Evolutionary conservation across 1,140 invertebrate species (phyloP), one percentile per base, ranked within the genome.

Genomic region (Sweltsa coloradensis): DNA sequence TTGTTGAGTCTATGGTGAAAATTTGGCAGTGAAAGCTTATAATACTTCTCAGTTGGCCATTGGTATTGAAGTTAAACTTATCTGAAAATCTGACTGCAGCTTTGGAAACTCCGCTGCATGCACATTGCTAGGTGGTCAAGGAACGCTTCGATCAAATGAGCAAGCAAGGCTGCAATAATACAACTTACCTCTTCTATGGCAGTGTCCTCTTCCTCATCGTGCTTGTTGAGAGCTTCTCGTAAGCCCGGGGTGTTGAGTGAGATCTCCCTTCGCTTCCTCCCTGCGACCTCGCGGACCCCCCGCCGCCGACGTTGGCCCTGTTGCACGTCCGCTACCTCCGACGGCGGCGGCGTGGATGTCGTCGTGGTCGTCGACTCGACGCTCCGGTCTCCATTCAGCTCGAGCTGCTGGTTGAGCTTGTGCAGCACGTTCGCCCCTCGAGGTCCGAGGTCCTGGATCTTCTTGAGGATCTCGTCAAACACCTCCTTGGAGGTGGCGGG

Each of bases 171-270:
- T n/a, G n/a, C 13, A 31, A 1, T 27, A 43, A 3, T 19, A 23
- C 36, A 5, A 57, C 54, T 53, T 60, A 79, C 77, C 60, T 80
- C 73, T 61, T 82, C 78, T 27, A 72, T 57, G 1, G 70, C 78
- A 24, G 65, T 66, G 54, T 81, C 69, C 29, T 70, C 69, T 0
- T 73, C 70, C 46, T 74, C 72, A 40, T 79, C 78, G 26, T 78
- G 66, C 51, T 70, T 62, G 36, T 69, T 74, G 1, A 78, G 53
- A 23, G 68, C 51, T 14, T 62, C 59, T 22, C 58, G 47, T 18
- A 76, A 24, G 24, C 7, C 22, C 16, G n/a, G 14, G 36, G 37
- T 16, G 46, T 13, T 19, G 27, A 7, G 36, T 25, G 24, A 2
- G 23, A 16, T 18, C n/a, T 25, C 6, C n/a, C 36, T 37, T 5